phyloP scores from a whole-genome alignment of 2,113 vertebrate genomes.

The Tyto alba region DNA sequence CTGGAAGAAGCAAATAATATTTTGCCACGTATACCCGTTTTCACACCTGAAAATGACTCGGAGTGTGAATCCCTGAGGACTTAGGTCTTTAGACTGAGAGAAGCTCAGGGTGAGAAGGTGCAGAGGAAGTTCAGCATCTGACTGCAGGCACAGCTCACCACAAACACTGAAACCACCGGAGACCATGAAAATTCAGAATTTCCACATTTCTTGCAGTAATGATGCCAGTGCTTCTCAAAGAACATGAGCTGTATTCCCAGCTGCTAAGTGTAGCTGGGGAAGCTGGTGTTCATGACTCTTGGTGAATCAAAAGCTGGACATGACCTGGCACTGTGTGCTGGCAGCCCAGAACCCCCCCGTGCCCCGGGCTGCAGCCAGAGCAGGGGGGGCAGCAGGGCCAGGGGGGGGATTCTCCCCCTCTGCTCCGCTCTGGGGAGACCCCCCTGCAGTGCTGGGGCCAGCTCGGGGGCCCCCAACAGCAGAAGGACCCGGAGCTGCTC shows the following conservation, averaged over 20 bases:
- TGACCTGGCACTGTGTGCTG: accelerated
- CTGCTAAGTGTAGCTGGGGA: not conserved
- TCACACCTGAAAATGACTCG: not conserved
- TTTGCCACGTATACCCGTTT: not conserved
- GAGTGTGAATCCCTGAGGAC: not conserved
- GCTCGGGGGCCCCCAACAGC: not conserved
- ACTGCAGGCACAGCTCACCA: not conserved
- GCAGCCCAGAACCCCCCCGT: not conserved
- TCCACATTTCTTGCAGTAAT: accelerated
- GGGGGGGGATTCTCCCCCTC: not conserved
- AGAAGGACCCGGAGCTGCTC: not conserved
- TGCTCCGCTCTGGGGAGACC: not conserved
- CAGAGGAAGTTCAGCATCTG: not conserved
- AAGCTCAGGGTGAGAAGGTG: not conserved
- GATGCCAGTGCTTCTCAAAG: not conserved
- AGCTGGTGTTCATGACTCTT: not conserved
- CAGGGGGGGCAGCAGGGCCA: not conserved
- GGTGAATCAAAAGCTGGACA: not conserved
- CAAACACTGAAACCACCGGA: not conserved
- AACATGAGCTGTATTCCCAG: not conserved
- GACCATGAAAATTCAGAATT: not conserved
- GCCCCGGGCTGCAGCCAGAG: not conserved
- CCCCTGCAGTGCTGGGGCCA: not conserved
- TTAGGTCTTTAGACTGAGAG: not conserved
- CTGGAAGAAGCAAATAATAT: not conserved